Evolutionary conservation across 1,140 invertebrate genomes (phyloP).

Genomic region (Linepithema humile): DNA sequence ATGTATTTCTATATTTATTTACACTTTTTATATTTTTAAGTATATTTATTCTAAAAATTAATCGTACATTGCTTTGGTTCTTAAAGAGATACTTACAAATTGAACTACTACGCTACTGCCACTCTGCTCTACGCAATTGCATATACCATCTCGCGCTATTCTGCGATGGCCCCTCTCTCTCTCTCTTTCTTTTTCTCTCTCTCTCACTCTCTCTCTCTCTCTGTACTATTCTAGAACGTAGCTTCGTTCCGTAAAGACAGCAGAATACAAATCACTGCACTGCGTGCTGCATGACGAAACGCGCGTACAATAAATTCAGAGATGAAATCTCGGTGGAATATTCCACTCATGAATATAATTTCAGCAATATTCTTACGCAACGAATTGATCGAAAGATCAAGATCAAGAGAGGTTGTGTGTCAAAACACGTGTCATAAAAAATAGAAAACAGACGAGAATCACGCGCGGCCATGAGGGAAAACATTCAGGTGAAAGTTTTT

Average conservation of each 20-base stretch:
- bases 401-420: conserved; percentile 40
- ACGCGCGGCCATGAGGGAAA: conserved; percentile 48
- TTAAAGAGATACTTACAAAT: background rate
- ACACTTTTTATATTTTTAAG: background rate
- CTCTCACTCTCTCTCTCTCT: too few species aligned
- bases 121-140: background rate
- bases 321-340: background rate
- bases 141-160: background rate
- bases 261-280: background rate
- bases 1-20: background rate
- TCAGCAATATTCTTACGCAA: conserved; percentile 52
- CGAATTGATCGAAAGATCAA: conserved; percentile 54
- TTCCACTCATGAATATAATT: conserved; percentile 26
- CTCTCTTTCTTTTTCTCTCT: too few species aligned
- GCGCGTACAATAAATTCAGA: background rate
- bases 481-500: conserved; percentile 78
- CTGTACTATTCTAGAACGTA: conserved; percentile 24
- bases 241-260: background rate
- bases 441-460: conserved; percentile 21
- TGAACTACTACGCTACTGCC: background rate
- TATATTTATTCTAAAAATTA: background rate
- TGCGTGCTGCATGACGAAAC: background rate
- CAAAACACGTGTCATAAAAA: background rate
- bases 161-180: background rate
- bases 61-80: background rate